Evolutionary conservation across 2,888 invertebrate species (phyloP).

Genomic region (Drosophila conformis): DNA sequence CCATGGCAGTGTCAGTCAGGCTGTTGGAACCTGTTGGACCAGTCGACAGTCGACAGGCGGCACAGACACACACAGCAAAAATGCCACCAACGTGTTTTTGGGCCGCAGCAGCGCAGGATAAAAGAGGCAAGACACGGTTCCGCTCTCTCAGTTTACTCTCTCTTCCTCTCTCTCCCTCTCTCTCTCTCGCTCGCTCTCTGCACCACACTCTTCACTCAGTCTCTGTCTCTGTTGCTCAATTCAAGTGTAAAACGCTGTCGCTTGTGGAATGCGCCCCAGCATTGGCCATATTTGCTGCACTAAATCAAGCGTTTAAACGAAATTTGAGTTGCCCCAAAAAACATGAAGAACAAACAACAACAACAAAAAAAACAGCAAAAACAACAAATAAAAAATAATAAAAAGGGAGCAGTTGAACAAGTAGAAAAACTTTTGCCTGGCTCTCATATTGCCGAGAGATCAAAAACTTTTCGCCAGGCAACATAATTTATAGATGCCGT

Average conservation of each 20-base stretch:
- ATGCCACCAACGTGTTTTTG: conserved; percentile 79
- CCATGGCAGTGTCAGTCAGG: conserved; percentile 45
- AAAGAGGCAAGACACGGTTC: conserved; percentile 37
- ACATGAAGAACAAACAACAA: conserved; percentile 23
- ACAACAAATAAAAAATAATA: conserved; percentile 20
- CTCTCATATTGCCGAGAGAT: conserved; percentile 50
- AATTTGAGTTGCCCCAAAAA: conserved; percentile 71
- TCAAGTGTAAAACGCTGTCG: conserved; percentile 79
- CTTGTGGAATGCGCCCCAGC: conserved; percentile 71
- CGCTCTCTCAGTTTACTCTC: conserved; percentile 18
- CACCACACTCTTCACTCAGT: neutral
- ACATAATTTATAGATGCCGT: conserved; percentile 80
- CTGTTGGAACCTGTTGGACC: conserved; percentile 81
- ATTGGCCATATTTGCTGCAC: conserved; percentile 77
- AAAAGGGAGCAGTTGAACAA: neutral
- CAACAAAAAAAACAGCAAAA: conserved; percentile 13
- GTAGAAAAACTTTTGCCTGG: conserved; percentile 21
- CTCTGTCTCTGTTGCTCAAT: conserved; percentile 20
- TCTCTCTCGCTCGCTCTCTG: neutral
- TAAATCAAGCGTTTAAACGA: conserved; percentile 81
- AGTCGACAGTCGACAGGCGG: conserved; percentile 48
- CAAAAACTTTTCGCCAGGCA: conserved; percentile 60
- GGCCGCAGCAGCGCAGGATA: conserved; percentile 42
- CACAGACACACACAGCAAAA: conserved; percentile 46
- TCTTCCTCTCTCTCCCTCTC: neutral